phyloP scores from a whole-genome alignment of 2,113 vertebrate genomes.

The Callorhinus ursinus region DNA sequence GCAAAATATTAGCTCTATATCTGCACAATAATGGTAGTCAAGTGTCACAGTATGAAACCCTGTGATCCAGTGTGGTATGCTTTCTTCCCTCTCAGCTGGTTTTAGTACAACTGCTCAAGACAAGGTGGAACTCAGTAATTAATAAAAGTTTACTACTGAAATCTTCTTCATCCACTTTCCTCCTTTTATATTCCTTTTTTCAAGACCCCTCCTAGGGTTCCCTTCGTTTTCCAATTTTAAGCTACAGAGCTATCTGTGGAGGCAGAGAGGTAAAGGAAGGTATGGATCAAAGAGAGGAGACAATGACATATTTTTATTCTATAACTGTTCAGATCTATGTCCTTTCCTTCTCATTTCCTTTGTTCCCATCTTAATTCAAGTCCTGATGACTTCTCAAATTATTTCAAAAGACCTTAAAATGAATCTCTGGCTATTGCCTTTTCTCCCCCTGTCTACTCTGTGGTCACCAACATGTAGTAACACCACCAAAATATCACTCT shows the following conservation, averaged over 20 bases:
- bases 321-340: neutral
- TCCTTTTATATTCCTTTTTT: neutral
- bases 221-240: neutral
- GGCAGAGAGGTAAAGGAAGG: neutral
- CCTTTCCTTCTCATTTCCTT: neutral
- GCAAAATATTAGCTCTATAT: neutral
- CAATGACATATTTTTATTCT: neutral
- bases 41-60: too few species aligned
- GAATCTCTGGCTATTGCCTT: neutral
- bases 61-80: fast-evolving
- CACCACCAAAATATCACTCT: neutral
- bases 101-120: neutral
- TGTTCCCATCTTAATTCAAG: neutral
- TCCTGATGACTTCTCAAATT: neutral
- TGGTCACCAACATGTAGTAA: neutral
- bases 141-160: neutral
- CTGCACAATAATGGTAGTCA: too few species aligned
- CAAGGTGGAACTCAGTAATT: neutral
- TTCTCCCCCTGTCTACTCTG: neutral
- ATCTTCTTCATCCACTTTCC: neutral
- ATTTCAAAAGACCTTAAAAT: neutral
- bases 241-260: neutral
- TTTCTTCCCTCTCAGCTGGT: neutral
- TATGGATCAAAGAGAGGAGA: neutral
- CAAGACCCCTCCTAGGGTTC: neutral